Evolutionary conservation across 2,888 invertebrate genomes (phyloP), one percentile per base, ranked within the genome.

Genomic region (Psylliodes chrysocephalus): DNA sequence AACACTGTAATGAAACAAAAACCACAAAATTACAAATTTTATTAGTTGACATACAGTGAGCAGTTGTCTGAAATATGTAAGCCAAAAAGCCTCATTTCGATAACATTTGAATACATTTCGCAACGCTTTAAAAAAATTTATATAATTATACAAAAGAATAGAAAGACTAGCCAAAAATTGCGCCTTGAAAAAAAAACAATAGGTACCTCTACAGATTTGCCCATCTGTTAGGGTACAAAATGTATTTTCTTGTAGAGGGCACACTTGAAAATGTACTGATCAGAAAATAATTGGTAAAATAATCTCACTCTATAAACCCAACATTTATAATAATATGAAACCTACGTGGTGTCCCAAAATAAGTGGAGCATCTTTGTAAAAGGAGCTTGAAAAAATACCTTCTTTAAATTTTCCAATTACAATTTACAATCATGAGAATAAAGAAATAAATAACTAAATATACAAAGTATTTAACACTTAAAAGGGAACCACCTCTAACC

Each of bases 21-120:
- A 35, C 33, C 3, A 28, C 28, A 63, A 63, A 63, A 63, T 63
- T 63, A 63, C 63, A 63, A 63, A 63, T 22, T 63, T 63, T 63
- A 63, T 56, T 62, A 33, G 28, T 55, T 33, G 52, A 62, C 55
- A 42, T 51, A 56, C 44, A 47, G 30, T 59, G 59, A 59, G 59
- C 49, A 59, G n/a, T 30, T 55, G 38, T 59, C 17, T 57, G 18
- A 17, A 57, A 54, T 22, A 57, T 46, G 33, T 35, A 47, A 47
- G 47, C 47, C 25, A 47, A 33, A 28, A 42, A 57, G 46, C 46
- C 47, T 57, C 46, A 17, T 30, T 57, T 56, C n/a, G 22, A 47
- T 56, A 44, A 19, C 7, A 42, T 18, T 55, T 44, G 17, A 22
- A 12, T 33, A 47, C 22, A 57, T 44, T 57, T 47, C n/a, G 57